Conservation (phyloP, 35 echinoderm and acorn worm genomes). For the Diadema setosum region DNA sequence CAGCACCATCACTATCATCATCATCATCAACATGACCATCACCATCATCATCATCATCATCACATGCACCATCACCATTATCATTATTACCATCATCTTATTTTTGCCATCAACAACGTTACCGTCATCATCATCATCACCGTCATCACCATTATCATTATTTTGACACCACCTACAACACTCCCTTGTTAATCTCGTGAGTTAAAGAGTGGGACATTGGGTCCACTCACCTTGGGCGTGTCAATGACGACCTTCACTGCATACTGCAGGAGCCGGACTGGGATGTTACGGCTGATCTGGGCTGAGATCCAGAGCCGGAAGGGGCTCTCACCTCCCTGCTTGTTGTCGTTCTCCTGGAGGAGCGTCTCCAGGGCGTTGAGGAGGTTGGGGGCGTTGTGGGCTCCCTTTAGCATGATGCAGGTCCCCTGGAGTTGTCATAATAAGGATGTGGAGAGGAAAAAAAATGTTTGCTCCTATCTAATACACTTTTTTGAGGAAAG, state of each 20-base stretch:
- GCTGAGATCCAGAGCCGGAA: constrained; percentile 95
- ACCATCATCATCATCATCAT: neutral
- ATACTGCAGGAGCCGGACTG: constrained; percentile 76
- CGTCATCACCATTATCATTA: neutral
- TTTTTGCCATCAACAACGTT: neutral
- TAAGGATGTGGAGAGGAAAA: too few species aligned
- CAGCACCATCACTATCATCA: neutral
- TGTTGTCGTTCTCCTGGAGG: constrained; percentile 61
- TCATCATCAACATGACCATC: neutral
- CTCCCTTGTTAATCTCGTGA: neutral
- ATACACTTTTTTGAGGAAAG: too few species aligned
- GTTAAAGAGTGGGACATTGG: too few species aligned
- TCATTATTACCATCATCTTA: neutral
- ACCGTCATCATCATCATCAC: neutral
- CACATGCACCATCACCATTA: neutral
- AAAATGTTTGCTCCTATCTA: too few species aligned
- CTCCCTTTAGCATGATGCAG: constrained; percentile 87
- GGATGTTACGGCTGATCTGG: constrained; percentile 51
- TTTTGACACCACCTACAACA: neutral
- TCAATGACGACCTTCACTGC: constrained; percentile 79
- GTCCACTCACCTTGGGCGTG: constrained; percentile 70
- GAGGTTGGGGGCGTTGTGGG: constrained; percentile 77
- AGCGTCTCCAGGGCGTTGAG: constrained; percentile 73
- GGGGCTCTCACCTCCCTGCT: constrained; percentile 60
- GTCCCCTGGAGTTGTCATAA: too few species aligned